Conservation (phyloP, 1,140 invertebrate genomes). For the Trichonephila clavata region DNA sequence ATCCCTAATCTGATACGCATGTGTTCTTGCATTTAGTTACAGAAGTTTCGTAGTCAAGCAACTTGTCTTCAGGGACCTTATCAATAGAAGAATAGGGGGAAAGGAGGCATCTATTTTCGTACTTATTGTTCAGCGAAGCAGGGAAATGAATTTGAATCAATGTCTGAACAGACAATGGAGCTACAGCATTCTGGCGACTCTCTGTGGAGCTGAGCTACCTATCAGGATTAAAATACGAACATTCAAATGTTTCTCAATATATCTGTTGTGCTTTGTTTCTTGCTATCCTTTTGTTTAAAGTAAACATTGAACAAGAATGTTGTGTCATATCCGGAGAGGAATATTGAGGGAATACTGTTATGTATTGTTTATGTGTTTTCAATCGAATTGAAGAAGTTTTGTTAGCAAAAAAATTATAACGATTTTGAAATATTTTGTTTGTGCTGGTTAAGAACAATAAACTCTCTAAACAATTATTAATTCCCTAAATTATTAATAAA, state of each 20-base stretch:
- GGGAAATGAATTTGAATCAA: constrained; percentile 55
- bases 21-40: neutral
- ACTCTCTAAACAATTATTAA: no score
- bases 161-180: constrained; percentile 51
- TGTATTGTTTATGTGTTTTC: neutral
- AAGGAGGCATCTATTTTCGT: constrained; percentile 38
- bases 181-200: neutral
- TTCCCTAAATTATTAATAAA: no score
- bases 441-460: no score
- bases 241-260: constrained; percentile 12
- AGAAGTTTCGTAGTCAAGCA: neutral
- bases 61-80: constrained; percentile 20
- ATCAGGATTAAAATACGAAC: neutral
- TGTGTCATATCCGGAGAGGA: neutral
- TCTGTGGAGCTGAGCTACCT: neutral
- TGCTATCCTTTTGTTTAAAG: neutral
- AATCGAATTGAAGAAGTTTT: neutral
- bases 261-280: neutral
- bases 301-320: neutral
- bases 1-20: neutral
- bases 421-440: no score
- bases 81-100: constrained; percentile 27
- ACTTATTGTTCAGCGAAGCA: constrained; percentile 20
- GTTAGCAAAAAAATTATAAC: no score
- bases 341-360: neutral